Conservation (phyloP, 2,113 vertebrate species). For the Calcarius ornatus region DNA sequence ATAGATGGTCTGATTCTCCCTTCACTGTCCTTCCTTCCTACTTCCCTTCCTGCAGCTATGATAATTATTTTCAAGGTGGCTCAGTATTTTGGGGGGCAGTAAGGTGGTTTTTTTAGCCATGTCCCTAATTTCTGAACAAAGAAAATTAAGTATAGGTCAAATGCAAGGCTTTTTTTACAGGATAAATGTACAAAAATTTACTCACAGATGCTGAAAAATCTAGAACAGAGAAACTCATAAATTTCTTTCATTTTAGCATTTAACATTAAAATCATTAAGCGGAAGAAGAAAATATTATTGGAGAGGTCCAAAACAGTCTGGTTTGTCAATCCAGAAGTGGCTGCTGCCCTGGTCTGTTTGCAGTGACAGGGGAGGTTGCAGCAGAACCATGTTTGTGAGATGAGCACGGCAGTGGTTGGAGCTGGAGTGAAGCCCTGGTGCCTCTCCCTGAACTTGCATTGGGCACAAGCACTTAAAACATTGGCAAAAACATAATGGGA, state of each 20-base stretch:
- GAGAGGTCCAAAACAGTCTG: not conserved
- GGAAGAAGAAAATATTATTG: not conserved
- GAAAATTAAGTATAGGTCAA: not conserved
- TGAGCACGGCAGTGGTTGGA: accelerated
- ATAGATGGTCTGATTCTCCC: not conserved
- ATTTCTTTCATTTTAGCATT: not conserved
- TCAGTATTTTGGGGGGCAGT: accelerated
- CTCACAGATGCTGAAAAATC: not conserved
- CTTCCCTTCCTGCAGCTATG: not conserved
- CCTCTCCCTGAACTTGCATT: not conserved
- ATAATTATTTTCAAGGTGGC: not conserved
- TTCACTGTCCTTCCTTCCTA: not conserved
- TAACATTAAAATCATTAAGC: not conserved
- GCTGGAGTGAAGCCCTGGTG: accelerated
- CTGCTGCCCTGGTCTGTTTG: not conserved
- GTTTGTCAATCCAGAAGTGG: not conserved
- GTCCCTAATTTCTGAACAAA: not conserved
- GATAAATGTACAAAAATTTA: not conserved
- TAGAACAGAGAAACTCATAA: not conserved
- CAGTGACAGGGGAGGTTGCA: not conserved
- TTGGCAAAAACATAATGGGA: not conserved
- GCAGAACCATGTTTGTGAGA: not conserved
- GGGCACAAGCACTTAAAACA: not conserved
- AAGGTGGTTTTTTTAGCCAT: not conserved
- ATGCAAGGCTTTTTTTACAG: not conserved